These are phyloP conservation scores for Mixornis gularis DNA, from an alignment of 2,113 vertebrate species.

Conservation along the genomic window DNA sequence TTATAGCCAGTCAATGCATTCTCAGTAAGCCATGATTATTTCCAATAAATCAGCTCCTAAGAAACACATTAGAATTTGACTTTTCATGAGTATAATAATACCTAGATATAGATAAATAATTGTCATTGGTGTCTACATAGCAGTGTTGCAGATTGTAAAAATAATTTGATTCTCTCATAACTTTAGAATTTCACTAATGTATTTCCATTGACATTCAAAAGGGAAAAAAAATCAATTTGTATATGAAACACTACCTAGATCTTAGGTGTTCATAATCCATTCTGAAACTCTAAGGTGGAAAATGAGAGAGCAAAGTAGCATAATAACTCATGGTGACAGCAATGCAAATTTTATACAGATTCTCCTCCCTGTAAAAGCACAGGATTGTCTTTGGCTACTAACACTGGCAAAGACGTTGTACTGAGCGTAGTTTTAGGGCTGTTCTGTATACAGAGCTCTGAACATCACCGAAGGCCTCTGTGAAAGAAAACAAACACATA, in stretches of 20 bases:
- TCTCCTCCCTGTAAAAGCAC: not conserved
- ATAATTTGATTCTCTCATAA: not conserved
- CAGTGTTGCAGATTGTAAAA: not conserved
- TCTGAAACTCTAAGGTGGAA: not conserved
- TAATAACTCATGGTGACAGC: not conserved
- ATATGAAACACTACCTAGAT: not conserved
- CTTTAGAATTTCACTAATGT: not conserved
- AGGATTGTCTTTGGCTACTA: slow-evolving; percentile 48
- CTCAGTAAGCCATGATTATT: not conserved
- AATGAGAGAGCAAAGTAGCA: not conserved
- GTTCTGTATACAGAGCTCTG: slow-evolving; percentile 76
- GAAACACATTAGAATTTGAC: not conserved
- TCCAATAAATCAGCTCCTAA: not conserved
- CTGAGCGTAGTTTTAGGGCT: slow-evolving; percentile 75
- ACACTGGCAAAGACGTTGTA: slow-evolving; percentile 82
- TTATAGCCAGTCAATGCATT: not conserved
- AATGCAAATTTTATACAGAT: not conserved
- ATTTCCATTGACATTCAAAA: not conserved
- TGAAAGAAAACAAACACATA: slow-evolving; percentile 17
- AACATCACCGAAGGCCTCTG: slow-evolving; percentile 68
- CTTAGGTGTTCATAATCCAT: not conserved
- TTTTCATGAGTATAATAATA: not conserved
- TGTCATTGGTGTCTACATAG: not conserved
- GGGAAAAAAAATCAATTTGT: not conserved
- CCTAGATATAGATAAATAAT: not conserved